Conservation (phyloP, 1,140 invertebrate genomes). For the Mycetomoellerius zeteki region DNA sequence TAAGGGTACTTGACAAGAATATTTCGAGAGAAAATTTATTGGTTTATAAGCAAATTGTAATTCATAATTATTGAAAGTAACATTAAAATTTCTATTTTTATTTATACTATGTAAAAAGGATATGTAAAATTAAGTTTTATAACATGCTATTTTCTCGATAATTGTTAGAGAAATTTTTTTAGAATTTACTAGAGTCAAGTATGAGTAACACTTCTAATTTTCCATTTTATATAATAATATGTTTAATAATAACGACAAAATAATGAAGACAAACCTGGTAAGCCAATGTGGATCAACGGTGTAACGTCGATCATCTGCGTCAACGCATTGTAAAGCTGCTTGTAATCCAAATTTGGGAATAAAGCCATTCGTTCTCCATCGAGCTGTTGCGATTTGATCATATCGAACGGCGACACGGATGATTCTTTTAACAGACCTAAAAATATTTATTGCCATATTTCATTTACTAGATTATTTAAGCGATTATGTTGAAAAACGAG, state of each 20-base stretch:
- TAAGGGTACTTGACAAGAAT: background rate
- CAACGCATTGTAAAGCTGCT: conserved; percentile 95
- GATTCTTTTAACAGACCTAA: conserved; percentile 98
- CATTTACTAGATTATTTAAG: background rate
- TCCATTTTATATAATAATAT: background rate
- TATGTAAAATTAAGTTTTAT: background rate
- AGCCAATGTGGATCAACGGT: conserved; percentile 93
- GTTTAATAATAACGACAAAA: background rate
- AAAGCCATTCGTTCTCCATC: conserved; percentile 95
- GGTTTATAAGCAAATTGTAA: background rate
- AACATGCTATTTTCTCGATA: background rate
- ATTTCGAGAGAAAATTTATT: background rate
- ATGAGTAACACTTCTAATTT: background rate
- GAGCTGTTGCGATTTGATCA: conserved; percentile 94
- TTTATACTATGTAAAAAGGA: background rate
- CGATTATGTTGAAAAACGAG: conserved; percentile 22
- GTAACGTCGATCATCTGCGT: conserved; percentile 94
- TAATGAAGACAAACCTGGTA: conserved; percentile 89
- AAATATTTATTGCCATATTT: conserved; percentile 28
- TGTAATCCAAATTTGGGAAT: conserved; percentile 98
- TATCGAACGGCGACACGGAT: conserved; percentile 95
- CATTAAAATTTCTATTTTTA: background rate
- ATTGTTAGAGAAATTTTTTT: background rate
- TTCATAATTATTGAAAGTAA: background rate
- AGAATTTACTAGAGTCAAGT: background rate